A percentile compares a stretch with the other conserved stretches of the same genome.
These are phyloP conservation scores for Chitala chitala DNA, from an alignment of 2,113 vertebrate genomes.

Conservation along the genomic window DNA sequence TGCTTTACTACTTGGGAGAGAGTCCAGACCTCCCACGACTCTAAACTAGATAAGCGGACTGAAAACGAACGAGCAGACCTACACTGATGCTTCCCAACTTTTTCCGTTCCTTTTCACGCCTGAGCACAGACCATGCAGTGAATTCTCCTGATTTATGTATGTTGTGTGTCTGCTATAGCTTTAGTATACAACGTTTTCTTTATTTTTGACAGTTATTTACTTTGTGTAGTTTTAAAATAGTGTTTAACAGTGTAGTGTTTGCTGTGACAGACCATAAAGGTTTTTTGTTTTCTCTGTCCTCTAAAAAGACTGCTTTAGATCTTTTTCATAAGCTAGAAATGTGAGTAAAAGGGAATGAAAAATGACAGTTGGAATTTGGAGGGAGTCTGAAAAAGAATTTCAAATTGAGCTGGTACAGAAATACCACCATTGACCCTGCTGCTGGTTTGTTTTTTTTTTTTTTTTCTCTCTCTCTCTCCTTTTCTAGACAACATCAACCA, in stretches of 20 bases:
- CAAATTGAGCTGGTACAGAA: slow-evolving; percentile 28
- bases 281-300: background rate
- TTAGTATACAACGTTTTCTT: too few species aligned
- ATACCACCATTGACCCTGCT: slow-evolving; percentile 20
- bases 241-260: background rate
- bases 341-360: slow-evolving; percentile 34
- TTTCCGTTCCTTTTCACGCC: too few species aligned
- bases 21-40: too few species aligned
- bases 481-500: background rate
- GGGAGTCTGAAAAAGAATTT: slow-evolving; percentile 40
- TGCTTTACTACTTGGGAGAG: too few species aligned
- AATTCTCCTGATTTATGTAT: too few species aligned
- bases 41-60: too few species aligned
- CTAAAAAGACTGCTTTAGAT: slow-evolving; percentile 8
- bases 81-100: too few species aligned
- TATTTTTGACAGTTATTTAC: background rate
- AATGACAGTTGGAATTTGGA: slow-evolving; percentile 34
- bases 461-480: too few species aligned
- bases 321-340: slow-evolving; percentile 14
- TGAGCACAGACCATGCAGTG: too few species aligned
- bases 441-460: slow-evolving; percentile 11
- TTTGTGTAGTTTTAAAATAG: background rate
- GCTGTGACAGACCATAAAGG: background rate
- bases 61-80: too few species aligned
- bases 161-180: too few species aligned